phyloP scores from a whole-genome alignment of 2,888 invertebrate species.

The Charanyca ferruginea region DNA sequence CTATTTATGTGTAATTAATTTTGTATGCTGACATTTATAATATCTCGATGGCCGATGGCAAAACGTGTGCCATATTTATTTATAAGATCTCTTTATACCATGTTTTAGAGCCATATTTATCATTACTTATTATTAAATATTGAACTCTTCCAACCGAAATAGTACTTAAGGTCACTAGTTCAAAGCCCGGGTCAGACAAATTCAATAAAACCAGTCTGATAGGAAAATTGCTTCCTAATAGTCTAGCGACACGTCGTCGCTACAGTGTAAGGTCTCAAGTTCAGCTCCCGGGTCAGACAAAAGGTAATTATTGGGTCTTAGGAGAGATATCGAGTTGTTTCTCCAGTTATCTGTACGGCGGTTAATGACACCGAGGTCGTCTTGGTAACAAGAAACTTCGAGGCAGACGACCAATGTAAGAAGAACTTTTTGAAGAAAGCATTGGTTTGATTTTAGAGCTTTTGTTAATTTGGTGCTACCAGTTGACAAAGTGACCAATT shows the following conservation, averaged over 20 bases:
- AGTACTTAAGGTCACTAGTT: constrained; percentile 31
- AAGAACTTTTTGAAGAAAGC: background rate
- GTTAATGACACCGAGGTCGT: constrained; percentile 27
- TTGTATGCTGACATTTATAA: too few relatives aligned
- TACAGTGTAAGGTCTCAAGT: background rate
- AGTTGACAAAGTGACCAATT: background rate
- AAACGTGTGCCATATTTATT: too few relatives aligned
- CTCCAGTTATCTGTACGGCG: constrained; percentile 16
- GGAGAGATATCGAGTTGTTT: constrained; percentile 18
- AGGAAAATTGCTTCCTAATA: constrained; percentile 27
- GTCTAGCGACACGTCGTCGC: constrained; percentile 11
- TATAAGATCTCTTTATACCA: too few relatives aligned
- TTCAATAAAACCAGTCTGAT: constrained; percentile 10
- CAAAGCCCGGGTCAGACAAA: constrained; percentile 14
- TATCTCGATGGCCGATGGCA: too few relatives aligned
- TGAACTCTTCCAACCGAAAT: background rate
- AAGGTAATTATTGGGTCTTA: constrained; percentile 8
- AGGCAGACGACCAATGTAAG: background rate
- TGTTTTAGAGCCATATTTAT: background rate
- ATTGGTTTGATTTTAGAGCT: background rate
- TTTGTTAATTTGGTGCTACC: background rate
- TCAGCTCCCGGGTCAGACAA: constrained; percentile 15
- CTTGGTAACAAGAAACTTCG: background rate
- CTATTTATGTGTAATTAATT: too few relatives aligned
- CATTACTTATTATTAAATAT: too few relatives aligned